phyloP scores from a whole-genome alignment of 92 coral and sea anemone genomes.

The Epizoanthus stellaris region DNA sequence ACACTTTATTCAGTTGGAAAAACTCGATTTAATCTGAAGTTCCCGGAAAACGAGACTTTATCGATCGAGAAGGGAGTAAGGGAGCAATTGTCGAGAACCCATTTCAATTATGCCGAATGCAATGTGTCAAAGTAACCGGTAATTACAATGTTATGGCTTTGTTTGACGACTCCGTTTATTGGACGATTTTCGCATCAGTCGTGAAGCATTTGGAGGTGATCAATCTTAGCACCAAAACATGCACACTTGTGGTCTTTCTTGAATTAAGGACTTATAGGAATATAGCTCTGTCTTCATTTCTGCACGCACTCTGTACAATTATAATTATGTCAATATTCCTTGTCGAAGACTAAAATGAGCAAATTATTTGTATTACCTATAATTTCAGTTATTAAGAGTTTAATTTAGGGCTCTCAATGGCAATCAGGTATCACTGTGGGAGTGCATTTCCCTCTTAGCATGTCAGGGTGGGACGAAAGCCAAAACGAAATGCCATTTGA shows the following conservation, averaged over 20 bases:
- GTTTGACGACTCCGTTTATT: background rate
- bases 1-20: background rate
- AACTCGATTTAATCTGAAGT: background rate
- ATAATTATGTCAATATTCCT: background rate
- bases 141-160: background rate
- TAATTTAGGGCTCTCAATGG: background rate
- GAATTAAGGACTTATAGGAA: background rate
- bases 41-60: background rate
- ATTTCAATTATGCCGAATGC: constrained; percentile 2
- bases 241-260: background rate
- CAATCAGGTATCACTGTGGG: constrained; percentile 24
- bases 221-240: background rate
- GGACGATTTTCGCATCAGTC: background rate
- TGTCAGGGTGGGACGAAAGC: background rate
- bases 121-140: constrained; percentile 15
- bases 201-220: background rate
- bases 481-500: constrained; percentile 26
- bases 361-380: too few relatives aligned
- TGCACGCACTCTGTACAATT: background rate
- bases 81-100: background rate
- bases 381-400: background rate
- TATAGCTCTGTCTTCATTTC: background rate
- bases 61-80: background rate
- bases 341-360: background rate
- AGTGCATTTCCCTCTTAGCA: background rate